Evolutionary conservation across 2,797 vertebrate genomes (phyloP).

Genomic region (Malurus splendens): DNA sequence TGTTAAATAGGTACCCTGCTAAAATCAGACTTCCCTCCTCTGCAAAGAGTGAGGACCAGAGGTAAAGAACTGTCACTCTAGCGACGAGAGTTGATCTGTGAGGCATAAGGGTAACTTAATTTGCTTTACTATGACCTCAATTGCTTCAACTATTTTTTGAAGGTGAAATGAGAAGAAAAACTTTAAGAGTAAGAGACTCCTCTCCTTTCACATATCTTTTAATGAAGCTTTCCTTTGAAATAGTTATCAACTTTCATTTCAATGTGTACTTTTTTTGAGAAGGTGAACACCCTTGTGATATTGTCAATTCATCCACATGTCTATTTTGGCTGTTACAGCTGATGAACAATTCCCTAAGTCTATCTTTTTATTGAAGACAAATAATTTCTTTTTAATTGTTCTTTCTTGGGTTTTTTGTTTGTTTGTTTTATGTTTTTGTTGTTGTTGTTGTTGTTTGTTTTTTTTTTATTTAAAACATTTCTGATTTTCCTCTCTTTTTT

Average conservation of each 20-base stretch:
- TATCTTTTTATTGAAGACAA: neutral
- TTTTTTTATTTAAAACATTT: neutral
- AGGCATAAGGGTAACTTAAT: neutral
- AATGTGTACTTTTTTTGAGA: neutral
- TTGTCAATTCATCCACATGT: accelerated
- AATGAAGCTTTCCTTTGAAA: neutral
- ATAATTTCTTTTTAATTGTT: neutral
- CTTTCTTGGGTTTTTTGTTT: neutral
- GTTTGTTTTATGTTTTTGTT: no score
- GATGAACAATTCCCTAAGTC: neutral
- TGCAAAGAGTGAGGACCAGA: neutral
- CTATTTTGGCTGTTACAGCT: neutral
- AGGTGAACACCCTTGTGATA: neutral
- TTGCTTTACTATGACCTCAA: neutral
- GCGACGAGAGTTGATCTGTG: neutral
- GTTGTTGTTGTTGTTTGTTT: neutral
- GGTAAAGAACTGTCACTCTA: neutral
- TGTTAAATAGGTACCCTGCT: neutral
- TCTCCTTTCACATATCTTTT: neutral
- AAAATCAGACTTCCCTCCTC: neutral
- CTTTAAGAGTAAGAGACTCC: neutral
- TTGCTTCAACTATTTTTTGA: neutral
- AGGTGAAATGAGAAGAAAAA: neutral
- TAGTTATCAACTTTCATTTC: neutral
- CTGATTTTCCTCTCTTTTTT: neutral